These are phyloP conservation scores for Alviniconcha marisindica DNA, from an alignment of 1,140 invertebrate species.

Conservation along the genomic window DNA sequence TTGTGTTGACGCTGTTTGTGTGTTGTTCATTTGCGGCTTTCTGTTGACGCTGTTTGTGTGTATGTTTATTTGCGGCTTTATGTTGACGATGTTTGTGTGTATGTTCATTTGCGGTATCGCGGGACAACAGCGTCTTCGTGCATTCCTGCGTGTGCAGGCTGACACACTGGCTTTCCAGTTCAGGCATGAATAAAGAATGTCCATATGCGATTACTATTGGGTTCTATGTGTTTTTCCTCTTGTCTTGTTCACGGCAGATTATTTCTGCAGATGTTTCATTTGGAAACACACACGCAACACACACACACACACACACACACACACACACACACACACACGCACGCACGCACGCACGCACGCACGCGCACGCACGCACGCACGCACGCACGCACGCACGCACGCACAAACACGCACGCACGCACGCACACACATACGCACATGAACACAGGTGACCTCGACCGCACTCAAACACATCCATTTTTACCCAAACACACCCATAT, in stretches of 20 bases:
- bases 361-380: constrained; percentile 8
- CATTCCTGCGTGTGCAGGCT: too few species aligned
- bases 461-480: background rate
- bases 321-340: background rate
- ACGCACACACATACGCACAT: background rate
- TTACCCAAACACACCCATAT: background rate
- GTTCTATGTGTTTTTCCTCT: background rate
- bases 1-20: too few species aligned
- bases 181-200: too few species aligned
- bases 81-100: too few species aligned
- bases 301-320: background rate
- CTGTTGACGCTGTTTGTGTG: too few species aligned
- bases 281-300: background rate
- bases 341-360: background rate
- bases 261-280: background rate
- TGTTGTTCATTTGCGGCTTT: too few species aligned
- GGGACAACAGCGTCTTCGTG: too few species aligned
- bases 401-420: background rate
- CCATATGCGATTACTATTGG: background rate
- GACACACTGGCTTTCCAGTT: background rate
- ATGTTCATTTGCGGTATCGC: too few species aligned
- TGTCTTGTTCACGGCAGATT: too few species aligned
- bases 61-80: too few species aligned
- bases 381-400: background rate
- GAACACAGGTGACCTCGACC: background rate